Conservation (phyloP, 2,797 vertebrate genomes). For the Siniperca obscura region DNA sequence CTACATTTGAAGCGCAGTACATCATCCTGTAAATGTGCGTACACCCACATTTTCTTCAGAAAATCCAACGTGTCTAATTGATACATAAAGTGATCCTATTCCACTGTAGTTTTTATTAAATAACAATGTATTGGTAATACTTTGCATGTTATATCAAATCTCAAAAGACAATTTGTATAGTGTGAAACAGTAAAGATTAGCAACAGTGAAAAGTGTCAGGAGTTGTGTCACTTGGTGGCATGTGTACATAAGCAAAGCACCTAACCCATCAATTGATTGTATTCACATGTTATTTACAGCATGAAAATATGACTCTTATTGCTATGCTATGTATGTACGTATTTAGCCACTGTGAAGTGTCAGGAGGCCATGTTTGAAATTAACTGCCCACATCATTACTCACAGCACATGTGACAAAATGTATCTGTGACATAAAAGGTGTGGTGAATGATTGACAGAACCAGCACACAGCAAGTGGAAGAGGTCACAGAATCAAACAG, state of each 20-base stretch:
- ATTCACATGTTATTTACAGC: slow-evolving; percentile 22
- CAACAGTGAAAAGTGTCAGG: neutral
- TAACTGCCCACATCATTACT: slow-evolving; percentile 10
- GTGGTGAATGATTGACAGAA: slow-evolving; percentile 6
- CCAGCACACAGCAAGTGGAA: neutral
- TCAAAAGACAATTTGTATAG: neutral
- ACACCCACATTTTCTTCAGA: neutral
- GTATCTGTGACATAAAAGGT: slow-evolving; percentile 19
- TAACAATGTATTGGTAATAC: neutral
- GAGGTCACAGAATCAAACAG: neutral
- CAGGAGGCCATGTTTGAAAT: neutral
- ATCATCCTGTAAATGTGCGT: neutral
- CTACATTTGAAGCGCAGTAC: neutral
- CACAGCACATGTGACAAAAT: slow-evolving; percentile 15
- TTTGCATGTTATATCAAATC: slow-evolving; percentile 5
- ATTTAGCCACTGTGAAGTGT: neutral
- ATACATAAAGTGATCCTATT: neutral
- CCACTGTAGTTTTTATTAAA: neutral
- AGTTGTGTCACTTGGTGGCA: neutral
- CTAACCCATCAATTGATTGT: neutral
- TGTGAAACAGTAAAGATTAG: slow-evolving; percentile 4
- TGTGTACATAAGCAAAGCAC: neutral
- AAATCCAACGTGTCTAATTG: neutral
- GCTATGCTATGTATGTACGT: neutral
- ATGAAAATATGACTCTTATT: neutral